These are phyloP conservation scores for Caenorhabditis doughertyi DNA, from an alignment of 2,888 invertebrate species.

Conservation along the genomic window DNA sequence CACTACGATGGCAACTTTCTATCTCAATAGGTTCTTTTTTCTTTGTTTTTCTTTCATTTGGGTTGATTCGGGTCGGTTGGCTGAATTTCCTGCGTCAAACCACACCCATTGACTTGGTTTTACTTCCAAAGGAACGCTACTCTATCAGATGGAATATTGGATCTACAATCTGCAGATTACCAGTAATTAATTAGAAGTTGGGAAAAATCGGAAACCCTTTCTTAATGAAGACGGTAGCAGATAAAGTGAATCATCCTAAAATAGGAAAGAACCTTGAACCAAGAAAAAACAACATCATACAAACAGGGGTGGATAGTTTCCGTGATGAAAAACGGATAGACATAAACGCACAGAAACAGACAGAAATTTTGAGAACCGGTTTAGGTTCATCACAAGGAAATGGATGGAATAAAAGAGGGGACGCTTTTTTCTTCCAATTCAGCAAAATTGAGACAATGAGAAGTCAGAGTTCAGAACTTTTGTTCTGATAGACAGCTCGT, in stretches of 20 bases:
- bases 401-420: constrained; percentile 9
- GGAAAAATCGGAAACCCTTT: constrained; percentile 2
- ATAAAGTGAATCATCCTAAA: constrained; percentile 30
- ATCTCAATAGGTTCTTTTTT: constrained; percentile 8
- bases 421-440: too few species aligned
- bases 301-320: constrained; percentile 57
- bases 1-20: constrained; percentile 23
- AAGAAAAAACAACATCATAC: constrained; percentile 41
- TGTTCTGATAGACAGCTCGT: background rate
- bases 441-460: background rate
- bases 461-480: background rate
- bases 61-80: constrained; percentile 10
- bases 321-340: constrained; percentile 36
- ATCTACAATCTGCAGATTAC: too few species aligned
- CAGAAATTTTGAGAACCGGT: constrained; percentile 48
- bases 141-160: too few species aligned
- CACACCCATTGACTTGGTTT: constrained; percentile 22
- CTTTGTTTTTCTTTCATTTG: background rate
- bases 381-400: constrained; percentile 26
- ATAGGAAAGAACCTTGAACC: constrained; percentile 57
- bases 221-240: constrained; percentile 19
- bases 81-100: constrained; percentile 5
- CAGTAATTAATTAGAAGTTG: background rate
- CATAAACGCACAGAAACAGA: constrained; percentile 34
- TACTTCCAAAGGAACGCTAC: too few species aligned